Evolutionary conservation across 35 echinoderm and acorn worm genomes (phyloP), one percentile per base, ranked within the genome.

Genomic region (Patiria miniata): DNA sequence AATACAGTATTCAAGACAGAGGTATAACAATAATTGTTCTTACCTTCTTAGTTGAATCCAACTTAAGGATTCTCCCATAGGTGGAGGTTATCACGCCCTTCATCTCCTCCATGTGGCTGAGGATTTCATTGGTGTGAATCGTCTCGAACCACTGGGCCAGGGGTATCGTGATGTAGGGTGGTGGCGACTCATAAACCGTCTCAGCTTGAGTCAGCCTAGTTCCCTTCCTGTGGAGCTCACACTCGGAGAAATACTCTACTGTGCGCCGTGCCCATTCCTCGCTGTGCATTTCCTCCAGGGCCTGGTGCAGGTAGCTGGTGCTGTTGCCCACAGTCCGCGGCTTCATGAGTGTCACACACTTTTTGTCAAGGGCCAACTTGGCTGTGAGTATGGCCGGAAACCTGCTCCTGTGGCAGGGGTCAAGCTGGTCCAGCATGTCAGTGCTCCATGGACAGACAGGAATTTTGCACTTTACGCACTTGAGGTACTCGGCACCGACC

Each of bases 31-130:
- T n/a, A n/a, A n/a, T n/a, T n/a, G n/a, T n/a, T n/a, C n/a, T n/a
- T n/a, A n/a, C n/a, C 84, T 88, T 89, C 53, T 89, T 89, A 38
- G 86, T 89, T n/a, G 90, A 92, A 77, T 92, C 80, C 32, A 92
- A 36, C 81, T 95, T 95, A 1, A 95, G 14, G 32, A 95, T 76
- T 10, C 23, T 18, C 37, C 84, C 85, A 55, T 69, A 95, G 2
- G 85, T 84, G 14, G 88, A 91, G 2, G 93, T 95, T 9, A 88
- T 85, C n/a, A 80, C 51, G 14, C 68, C 89, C 77, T 91, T 83
- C 51, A 88, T 54, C 52, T 88, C 79, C 83, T 78, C 44, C 7
- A 92, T 17, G 22, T 55, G 86, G n/a, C 40, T 57, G n/a, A 78
- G 86, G 22, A 55, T 85, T 33, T n/a, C n/a, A n/a, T n/a, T n/a